Evolutionary conservation across 2,888 invertebrate genomes (phyloP).

Genomic region (Hypselothyrea guttata): DNA sequence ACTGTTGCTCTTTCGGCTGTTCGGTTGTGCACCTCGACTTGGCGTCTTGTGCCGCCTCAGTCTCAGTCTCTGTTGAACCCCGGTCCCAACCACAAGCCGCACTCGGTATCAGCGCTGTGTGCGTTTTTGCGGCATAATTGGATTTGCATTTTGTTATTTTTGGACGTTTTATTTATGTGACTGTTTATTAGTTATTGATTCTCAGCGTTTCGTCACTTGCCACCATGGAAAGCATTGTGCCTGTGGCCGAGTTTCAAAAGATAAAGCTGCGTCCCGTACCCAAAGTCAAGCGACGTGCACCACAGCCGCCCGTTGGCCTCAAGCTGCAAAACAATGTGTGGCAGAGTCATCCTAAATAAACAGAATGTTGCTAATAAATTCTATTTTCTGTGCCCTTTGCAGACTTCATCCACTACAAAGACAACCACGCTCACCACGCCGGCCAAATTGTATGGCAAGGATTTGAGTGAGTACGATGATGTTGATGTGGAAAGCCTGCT

Average conservation of each 20-base stretch:
- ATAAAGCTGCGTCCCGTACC: slow-evolving; percentile 77
- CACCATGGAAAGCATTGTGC: slow-evolving; percentile 51
- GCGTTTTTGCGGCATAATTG: slow-evolving; percentile 58
- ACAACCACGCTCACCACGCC: slow-evolving; percentile 95
- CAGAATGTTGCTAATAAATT: background rate
- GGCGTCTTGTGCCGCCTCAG: slow-evolving; percentile 39
- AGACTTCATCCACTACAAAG: slow-evolving; percentile 95
- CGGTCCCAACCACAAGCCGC: slow-evolving; percentile 50
- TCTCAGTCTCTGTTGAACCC: slow-evolving; percentile 63
- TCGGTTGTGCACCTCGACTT: slow-evolving; percentile 39
- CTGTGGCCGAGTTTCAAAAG: slow-evolving; percentile 77
- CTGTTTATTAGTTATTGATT: slow-evolving; percentile 53
- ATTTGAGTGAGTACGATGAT: slow-evolving; percentile 95
- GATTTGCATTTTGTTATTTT: slow-evolving; percentile 63
- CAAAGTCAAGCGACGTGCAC: slow-evolving; percentile 74
- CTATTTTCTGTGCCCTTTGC: slow-evolving; percentile 76
- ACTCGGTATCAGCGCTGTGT: slow-evolving; percentile 8
- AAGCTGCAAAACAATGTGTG: slow-evolving; percentile 62
- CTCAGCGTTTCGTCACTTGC: slow-evolving; percentile 22
- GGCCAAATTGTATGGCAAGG: slow-evolving; percentile 94
- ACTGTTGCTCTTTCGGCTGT: slow-evolving; percentile 33
- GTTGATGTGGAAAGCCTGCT: slow-evolving; percentile 97
- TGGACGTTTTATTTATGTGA: slow-evolving; percentile 19
- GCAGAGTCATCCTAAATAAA: slow-evolving; percentile 12
- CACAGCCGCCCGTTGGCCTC: slow-evolving; percentile 67